A percentile compares a stretch with the other conserved stretches of the same genome.
These are phyloP conservation scores for Aphaenogaster rudis DNA, from an alignment of 1,140 invertebrate species.

Conservation along the genomic window DNA sequence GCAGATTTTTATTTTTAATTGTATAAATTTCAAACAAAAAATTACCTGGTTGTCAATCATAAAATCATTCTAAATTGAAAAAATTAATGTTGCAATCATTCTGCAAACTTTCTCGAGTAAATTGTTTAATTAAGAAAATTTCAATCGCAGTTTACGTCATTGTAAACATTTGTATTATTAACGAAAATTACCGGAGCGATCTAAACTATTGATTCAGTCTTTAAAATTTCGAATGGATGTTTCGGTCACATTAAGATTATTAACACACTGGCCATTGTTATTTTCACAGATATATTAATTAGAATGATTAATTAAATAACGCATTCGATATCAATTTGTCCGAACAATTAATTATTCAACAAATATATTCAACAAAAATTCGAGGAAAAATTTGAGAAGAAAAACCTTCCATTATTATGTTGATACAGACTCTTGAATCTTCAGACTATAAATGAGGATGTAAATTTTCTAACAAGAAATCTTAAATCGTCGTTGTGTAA, in stretches of 20 bases:
- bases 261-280: not conserved
- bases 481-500: not conserved
- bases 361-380: not conserved
- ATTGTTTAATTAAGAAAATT: not conserved
- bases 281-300: not conserved
- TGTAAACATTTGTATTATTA: not conserved
- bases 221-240: not conserved
- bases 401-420: not conserved
- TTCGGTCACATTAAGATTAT: not conserved
- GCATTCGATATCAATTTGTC: not conserved
- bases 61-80: no score
- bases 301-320: not conserved
- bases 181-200: not conserved
- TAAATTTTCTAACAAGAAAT: constrained; percentile 11
- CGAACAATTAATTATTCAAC: constrained; percentile 1
- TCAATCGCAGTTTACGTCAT: not conserved
- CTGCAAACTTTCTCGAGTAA: not conserved
- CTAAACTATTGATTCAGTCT: not conserved
- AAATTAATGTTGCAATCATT: not conserved
- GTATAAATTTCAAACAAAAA: no score
- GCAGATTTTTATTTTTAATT: no score
- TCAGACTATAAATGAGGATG: not conserved
- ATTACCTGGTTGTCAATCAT: no score
- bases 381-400: not conserved
- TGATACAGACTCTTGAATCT: not conserved